Evolutionary conservation across 1,140 invertebrate species (phyloP).

Genomic region (Sycophila sp.): DNA sequence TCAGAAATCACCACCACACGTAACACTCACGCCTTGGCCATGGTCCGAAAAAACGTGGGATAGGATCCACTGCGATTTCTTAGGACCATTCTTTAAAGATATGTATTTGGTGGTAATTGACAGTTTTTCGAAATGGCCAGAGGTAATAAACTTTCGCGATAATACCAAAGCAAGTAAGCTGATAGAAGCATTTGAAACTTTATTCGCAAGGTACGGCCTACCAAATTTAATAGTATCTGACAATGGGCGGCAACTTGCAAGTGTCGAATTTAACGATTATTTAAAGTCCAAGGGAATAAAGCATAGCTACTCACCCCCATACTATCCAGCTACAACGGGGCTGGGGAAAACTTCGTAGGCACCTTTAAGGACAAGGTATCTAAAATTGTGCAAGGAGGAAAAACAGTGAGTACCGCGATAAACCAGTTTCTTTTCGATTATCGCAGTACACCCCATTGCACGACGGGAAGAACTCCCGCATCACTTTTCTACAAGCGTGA

Average conservation of each 20-base stretch:
- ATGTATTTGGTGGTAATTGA: slow-evolving; percentile 49
- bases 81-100: slow-evolving; percentile 42
- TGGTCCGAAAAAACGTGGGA: slow-evolving; percentile 56
- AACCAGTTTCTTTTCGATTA: slow-evolving; percentile 23
- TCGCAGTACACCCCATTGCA: slow-evolving; percentile 13
- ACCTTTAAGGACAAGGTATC: slow-evolving; percentile 45
- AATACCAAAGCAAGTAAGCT: slow-evolving; percentile 27
- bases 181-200: slow-evolving; percentile 31
- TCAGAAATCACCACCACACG: slow-evolving; percentile 42
- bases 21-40: slow-evolving; percentile 49
- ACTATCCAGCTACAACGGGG: slow-evolving; percentile 49
- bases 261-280: slow-evolving; percentile 25
- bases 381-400: slow-evolving; percentile 16
- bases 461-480: slow-evolving; percentile 10
- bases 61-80: slow-evolving; percentile 54
- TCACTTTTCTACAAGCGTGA: slow-evolving; percentile 20
- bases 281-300: slow-evolving; percentile 41
- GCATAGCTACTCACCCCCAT: slow-evolving; percentile 41
- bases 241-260: slow-evolving; percentile 41
- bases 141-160: neutral
- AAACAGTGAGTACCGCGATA: slow-evolving; percentile 7
- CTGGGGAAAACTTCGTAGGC: slow-evolving; percentile 51
- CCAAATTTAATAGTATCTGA: slow-evolving; percentile 41
- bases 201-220: slow-evolving; percentile 37
- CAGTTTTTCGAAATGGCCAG: slow-evolving; percentile 49